Conservation (phyloP, 2,113 vertebrate genomes). For the Grammomys dolichurus region DNA sequence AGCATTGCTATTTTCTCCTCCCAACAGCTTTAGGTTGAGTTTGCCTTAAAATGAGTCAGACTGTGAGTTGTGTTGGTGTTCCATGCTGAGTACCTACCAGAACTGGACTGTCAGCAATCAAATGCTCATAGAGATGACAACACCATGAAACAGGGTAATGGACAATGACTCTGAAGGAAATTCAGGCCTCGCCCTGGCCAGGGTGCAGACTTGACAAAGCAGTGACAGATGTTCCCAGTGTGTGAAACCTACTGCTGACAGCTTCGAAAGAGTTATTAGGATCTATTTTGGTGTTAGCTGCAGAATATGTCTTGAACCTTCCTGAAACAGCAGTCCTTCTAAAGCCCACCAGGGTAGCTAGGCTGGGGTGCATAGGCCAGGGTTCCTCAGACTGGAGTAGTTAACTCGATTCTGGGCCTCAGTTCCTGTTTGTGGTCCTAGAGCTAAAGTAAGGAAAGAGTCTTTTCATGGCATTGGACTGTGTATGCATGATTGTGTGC, state of each 20-base stretch:
- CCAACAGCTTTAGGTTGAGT: neutral
- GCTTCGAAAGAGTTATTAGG: neutral
- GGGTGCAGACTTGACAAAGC: neutral
- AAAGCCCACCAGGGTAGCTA: neutral
- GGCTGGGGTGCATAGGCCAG: neutral
- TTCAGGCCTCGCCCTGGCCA: neutral
- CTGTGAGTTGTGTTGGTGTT: neutral
- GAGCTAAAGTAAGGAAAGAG: neutral
- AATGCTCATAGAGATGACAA: neutral
- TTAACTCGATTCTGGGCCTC: neutral
- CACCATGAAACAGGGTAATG: neutral
- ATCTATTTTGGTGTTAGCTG: neutral
- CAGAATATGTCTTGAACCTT: neutral
- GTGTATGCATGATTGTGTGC: neutral
- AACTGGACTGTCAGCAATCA: neutral
- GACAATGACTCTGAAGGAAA: neutral
- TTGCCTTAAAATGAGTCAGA: neutral
- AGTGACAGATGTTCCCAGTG: neutral
- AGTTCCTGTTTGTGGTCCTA: neutral
- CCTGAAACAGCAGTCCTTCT: neutral
- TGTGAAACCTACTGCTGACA: neutral
- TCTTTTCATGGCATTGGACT: neutral
- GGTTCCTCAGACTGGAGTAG: neutral
- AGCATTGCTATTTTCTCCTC: neutral
- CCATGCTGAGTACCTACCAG: neutral